These are phyloP conservation scores for Lophochroa leadbeateri DNA, from an alignment of 2,113 vertebrate genomes.

Conservation along the genomic window DNA sequence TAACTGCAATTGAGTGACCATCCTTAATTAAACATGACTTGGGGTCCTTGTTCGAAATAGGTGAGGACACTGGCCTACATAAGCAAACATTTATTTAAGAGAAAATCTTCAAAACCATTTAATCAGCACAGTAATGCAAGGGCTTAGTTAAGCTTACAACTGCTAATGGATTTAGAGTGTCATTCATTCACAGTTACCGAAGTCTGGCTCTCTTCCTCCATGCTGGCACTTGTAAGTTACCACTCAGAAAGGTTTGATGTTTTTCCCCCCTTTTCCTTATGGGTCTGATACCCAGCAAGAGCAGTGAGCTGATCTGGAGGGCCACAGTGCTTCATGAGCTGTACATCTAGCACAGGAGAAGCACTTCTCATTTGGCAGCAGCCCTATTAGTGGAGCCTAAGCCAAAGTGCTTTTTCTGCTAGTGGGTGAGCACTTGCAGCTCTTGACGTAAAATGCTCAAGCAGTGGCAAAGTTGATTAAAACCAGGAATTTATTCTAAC, in stretches of 20 bases:
- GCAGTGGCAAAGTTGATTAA: neutral
- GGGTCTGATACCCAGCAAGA: neutral
- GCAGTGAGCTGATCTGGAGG: neutral
- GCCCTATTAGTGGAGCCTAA: neutral
- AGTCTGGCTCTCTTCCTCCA: neutral
- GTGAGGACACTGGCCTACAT: neutral
- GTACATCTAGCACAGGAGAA: neutral
- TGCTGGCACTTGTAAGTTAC: neutral
- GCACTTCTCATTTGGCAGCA: neutral
- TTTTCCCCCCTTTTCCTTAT: neutral
- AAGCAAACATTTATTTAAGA: neutral
- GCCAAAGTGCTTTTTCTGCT: neutral
- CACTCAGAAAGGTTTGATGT: neutral
- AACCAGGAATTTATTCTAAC: neutral
- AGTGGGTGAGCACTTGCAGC: neutral
- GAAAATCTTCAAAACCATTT: neutral
- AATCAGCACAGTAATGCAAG: neutral
- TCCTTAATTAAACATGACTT: neutral
- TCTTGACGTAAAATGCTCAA: neutral
- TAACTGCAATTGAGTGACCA: neutral
- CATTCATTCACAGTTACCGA: neutral
- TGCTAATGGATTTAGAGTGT: neutral
- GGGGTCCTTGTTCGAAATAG: neutral
- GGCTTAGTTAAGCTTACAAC: neutral
- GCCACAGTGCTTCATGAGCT: rapidly evolving